phyloP scores from a whole-genome alignment of 2,888 invertebrate genomes.

The Xanthia icteritia region DNA sequence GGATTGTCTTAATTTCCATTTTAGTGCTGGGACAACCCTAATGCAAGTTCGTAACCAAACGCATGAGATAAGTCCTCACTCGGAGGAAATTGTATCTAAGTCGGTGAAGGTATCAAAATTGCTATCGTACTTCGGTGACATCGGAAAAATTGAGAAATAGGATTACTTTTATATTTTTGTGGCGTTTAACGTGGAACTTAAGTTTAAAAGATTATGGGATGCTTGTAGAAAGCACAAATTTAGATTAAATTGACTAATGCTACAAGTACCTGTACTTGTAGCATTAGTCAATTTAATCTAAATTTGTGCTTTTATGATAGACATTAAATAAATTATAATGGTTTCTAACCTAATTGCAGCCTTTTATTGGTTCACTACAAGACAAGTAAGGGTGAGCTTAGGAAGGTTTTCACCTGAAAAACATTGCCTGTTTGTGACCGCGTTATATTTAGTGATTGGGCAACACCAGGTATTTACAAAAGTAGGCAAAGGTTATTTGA shows the following conservation, averaged over 20 bases:
- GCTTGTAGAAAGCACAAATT: no score
- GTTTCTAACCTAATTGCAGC: not conserved
- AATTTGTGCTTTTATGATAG: not conserved
- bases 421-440: no score
- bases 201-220: conserved; percentile 1
- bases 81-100: conserved; percentile 51
- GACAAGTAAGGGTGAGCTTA: no score
- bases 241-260: no score
- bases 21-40: conserved; percentile 37
- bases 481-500: no score
- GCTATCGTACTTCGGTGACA: conserved; percentile 41
- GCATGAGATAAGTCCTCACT: conserved; percentile 58
- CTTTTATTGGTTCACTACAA: not conserved
- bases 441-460: no score
- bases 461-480: no score
- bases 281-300: not conserved
- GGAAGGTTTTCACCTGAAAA: no score
- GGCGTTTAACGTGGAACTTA: conserved; percentile 12
- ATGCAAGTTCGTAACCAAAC: conserved; percentile 41
- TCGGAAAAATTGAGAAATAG: conserved; percentile 33
- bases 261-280: no score
- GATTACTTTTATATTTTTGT: conserved; percentile 36
- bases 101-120: conserved; percentile 47
- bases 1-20: conserved; percentile 59
- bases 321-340: no score